phyloP scores from a whole-genome alignment of 1,140 invertebrate genomes.

The Onthophagus taurus region DNA sequence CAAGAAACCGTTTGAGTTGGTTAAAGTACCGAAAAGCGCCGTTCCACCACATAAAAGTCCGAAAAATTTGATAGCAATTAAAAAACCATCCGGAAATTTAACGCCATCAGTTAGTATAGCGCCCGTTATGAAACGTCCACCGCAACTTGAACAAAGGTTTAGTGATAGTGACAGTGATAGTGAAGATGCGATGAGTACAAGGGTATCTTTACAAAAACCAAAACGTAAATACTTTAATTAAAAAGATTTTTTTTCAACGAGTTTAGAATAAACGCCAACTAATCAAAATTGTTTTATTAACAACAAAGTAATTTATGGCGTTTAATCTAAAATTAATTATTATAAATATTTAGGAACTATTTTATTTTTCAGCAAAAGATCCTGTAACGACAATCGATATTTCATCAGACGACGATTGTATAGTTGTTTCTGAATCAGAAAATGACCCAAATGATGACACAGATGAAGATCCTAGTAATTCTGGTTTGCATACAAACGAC shows the following conservation, averaged over 20 bases:
- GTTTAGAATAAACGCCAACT: no score
- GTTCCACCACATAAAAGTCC: conserved; percentile 10
- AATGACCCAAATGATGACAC: conserved; percentile 42
- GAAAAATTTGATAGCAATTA: conserved; percentile 18
- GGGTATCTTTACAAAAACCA: conserved; percentile 14
- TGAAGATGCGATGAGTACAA: conserved; percentile 15
- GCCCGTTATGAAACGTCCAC: conserved; percentile 37
- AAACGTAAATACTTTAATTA: conserved; percentile 18
- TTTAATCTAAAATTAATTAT: no score
- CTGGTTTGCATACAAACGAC: conserved; percentile 78
- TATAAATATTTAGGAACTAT: background rate
- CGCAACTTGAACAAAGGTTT: conserved; percentile 11
- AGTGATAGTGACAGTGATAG: conserved; percentile 24
- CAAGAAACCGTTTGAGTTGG: conserved; percentile 37
- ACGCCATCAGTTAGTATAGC: conserved; percentile 46
- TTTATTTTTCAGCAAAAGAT: conserved; percentile 21
- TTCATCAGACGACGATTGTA: conserved; percentile 67
- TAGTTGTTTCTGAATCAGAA: conserved; percentile 64
- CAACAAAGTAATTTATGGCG: no score
- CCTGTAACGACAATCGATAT: conserved; percentile 54
- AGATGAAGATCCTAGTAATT: conserved; percentile 51
- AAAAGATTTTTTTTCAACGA: conserved; percentile 8
- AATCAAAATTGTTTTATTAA: no score
- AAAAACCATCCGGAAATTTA: conserved; percentile 31
- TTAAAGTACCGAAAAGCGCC: conserved; percentile 32